A percentile compares a stretch with the other conserved stretches of the same genome.
Conservation (phyloP, 2,888 invertebrate genomes). For the Zele albiditarsus region DNA sequence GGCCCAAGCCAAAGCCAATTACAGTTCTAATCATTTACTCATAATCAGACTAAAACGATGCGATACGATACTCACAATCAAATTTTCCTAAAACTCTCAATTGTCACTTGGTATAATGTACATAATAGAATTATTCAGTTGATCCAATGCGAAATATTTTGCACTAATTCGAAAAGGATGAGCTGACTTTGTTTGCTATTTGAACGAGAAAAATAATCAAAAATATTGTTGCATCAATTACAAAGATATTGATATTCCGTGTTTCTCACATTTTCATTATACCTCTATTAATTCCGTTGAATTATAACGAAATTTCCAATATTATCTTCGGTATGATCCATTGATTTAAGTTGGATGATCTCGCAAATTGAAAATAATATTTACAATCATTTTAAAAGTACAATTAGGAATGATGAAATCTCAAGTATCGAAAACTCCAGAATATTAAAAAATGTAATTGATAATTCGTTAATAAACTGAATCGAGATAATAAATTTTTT, state of each 20-base stretch:
- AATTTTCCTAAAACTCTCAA: background rate
- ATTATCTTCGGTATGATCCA: background rate
- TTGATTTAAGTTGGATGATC: background rate
- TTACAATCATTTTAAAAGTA: slow-evolving; percentile 18
- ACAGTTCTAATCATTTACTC: background rate
- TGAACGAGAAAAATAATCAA: too few species aligned
- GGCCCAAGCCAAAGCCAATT: slow-evolving; percentile 1
- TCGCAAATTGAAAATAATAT: background rate
- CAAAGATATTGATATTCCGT: too few species aligned
- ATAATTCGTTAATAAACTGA: slow-evolving; percentile 51
- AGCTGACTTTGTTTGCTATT: too few species aligned
- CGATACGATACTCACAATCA: background rate
- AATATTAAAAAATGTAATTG: slow-evolving; percentile 31
- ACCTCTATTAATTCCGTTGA: too few species aligned
- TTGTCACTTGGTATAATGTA: background rate
- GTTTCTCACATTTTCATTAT: too few species aligned
- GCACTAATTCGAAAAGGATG: background rate
- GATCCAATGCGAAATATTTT: background rate
- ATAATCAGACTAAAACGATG: background rate
- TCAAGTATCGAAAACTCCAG: background rate
- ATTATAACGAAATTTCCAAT: too few species aligned
- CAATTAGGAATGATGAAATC: slow-evolving; percentile 42
- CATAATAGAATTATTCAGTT: background rate
- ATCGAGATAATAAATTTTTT: slow-evolving; percentile 51
- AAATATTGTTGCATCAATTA: too few species aligned